Evolutionary conservation across 2,888 invertebrate species (phyloP), one percentile per base, ranked within the genome.

Genomic region (Agrotis segetum): DNA sequence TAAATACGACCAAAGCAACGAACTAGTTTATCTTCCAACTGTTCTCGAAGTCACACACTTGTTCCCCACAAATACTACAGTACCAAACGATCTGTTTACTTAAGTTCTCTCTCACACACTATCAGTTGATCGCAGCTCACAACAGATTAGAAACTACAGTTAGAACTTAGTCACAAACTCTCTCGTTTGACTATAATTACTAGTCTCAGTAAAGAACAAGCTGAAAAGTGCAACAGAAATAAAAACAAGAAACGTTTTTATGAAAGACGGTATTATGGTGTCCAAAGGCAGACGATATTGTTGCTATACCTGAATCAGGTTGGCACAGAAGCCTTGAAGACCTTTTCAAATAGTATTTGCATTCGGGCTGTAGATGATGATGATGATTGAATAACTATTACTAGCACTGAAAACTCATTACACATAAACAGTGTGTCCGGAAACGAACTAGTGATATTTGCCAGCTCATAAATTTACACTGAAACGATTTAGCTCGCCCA

Each of bases 131-230:
- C 77, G 50, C 58, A 75, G 74, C 76, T 81, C 76, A 29, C 24
- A 85, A 83, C 78, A 83, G 85, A 85, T 84, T 84, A 81, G 58
- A 7, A 84, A 85, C 77, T 58, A 81, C 81, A 72, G 52, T 84
- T 77, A 83, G 67, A 61, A 64, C 79, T 69, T 34, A 34, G 34
- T 4, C 34, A 34, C 34, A 34, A 34, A 34, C 34, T 7, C 7
- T 7, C 6, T 34, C 1, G 34, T 7, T 34, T 34, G 34, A 34
- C 34, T 34, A 34, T 34, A 29, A 29, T 29, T 29, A 29, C 29
- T 29, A 29, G 7, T 34, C 34, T 4, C 7, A 34, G 16, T 46
- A 1, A 16, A 16, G 1, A 46, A 46, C 14, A 46, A 46, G 14
- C 46, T 16, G 46, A 46, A 14, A 19, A 50, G 4, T 19, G 11